Base-by-base conservation (phyloP, 2,113 vertebrate species). In the Vicugna pacos region DNA sequence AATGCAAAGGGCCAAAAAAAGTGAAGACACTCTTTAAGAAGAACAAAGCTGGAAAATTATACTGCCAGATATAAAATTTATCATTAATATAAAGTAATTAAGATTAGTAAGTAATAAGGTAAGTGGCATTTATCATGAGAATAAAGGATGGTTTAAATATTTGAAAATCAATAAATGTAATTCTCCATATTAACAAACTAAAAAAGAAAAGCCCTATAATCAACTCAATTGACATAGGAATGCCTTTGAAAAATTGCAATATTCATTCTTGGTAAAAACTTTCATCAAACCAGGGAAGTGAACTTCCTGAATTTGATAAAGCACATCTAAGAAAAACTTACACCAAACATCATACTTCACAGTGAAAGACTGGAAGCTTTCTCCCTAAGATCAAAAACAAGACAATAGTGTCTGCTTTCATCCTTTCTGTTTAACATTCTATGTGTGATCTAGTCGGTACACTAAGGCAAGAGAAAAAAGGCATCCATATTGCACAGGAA, bases 281-380 rank as follows among this genome's bases (percentile, higher is more conserved):
- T 83, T 64, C n/a, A 82, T 58, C 64, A 76, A 73, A 69, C 8
- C 48, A 52, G 17, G 62, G 58, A 86, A 76, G 20, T 70, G 12
- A 96, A 67, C 6, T 87, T 35, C 16, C 5, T 60, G 28, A 94
- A 94, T 20, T 54, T 77, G 38, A 60, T 64, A 91, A 92, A 76
- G 2, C 50, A 14, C 5, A 28, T 35, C 56, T 73, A 65, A 58
- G 48, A 79, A 80, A 38, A 70, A 65, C 3, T n/a, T 85, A 64
- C 26, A 65, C 54, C 32, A n/a, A 60, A 17, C 42, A 46, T 79
- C 2, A 35, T 64, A 80, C 26, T 86, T 80, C 60, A 50, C 60
- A 20, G 30, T 64, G 46, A 62, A 93, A 84, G 15, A 79, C 8
- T 11, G 19, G 76, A 89, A 46, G 24, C 38, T 85, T 89, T 93